Conservation (phyloP, 2,888 invertebrate genomes). For the Lepeophtheirus nordmannii region DNA sequence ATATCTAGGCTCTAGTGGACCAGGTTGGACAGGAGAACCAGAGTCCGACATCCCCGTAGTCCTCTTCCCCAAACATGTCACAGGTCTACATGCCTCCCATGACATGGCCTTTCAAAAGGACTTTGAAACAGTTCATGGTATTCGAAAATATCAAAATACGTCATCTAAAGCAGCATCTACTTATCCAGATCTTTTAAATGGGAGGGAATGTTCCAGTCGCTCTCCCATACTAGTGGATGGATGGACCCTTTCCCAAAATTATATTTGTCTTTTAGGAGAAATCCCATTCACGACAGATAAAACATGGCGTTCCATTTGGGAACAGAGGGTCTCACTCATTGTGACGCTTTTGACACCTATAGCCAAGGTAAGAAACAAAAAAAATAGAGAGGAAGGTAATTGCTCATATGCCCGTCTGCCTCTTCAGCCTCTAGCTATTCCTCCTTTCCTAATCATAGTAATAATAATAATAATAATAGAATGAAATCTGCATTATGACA, state of each 20-base stretch:
- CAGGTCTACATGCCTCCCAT: constrained; percentile 16
- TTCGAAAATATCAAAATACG: background rate
- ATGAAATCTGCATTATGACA: constrained; percentile 2
- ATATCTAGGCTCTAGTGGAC: background rate
- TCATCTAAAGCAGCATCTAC: constrained; percentile 1
- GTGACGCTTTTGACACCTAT: constrained; percentile 19
- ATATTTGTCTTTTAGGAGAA: constrained; percentile 13
- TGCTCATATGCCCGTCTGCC: background rate
- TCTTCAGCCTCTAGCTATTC: background rate
- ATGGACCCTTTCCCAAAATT: background rate
- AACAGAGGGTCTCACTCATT: constrained; percentile 13
- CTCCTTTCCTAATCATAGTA: background rate
- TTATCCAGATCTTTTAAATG: constrained; percentile 20
- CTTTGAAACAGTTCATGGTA: constrained; percentile 14
- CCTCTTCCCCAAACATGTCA: constrained; percentile 22
- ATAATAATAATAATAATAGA: background rate
- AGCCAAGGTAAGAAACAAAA: constrained; percentile 15
- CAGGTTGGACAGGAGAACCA: constrained; percentile 21
- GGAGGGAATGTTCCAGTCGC: background rate
- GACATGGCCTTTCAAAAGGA: constrained; percentile 20
- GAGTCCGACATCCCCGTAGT: constrained; percentile 18
- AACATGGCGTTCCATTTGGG: constrained; percentile 18
- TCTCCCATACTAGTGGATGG: constrained; percentile 21
- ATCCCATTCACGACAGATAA: constrained; percentile 9
- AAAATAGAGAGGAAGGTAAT: no score